Conservation (phyloP, 2,113 vertebrate species). For the Abramis brama region DNA sequence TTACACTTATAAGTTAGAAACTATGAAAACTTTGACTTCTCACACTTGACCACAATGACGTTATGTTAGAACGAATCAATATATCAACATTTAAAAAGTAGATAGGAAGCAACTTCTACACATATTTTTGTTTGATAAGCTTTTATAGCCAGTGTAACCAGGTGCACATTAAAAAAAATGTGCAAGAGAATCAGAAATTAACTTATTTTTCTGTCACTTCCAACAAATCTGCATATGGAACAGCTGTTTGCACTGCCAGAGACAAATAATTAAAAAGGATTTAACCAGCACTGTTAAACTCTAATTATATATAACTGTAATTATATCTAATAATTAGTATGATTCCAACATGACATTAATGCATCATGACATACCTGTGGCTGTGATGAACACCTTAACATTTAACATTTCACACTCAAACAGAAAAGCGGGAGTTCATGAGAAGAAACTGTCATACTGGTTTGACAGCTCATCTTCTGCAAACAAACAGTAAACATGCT, state of each 20-base stretch:
- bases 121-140: background rate
- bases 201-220: background rate
- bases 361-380: background rate
- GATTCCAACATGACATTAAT: background rate
- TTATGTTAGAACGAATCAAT: background rate
- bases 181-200: background rate
- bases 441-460: background rate
- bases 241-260: background rate
- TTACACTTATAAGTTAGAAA: background rate
- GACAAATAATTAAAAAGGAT: background rate
- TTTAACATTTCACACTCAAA: background rate
- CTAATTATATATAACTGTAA: no score
- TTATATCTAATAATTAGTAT: background rate
- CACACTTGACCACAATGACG: background rate
- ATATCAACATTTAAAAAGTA: background rate
- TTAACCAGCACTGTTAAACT: background rate
- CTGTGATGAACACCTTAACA: background rate
- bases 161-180: background rate
- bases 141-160: background rate
- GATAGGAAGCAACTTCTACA: background rate
- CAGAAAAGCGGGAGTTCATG: background rate
- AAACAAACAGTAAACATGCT: background rate
- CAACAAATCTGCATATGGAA: background rate
- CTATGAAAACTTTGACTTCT: background rate
- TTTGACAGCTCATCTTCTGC: background rate